Evolutionary conservation across 2,113 vertebrate genomes (phyloP).

Genomic region (Asarcornis scutulata): DNA sequence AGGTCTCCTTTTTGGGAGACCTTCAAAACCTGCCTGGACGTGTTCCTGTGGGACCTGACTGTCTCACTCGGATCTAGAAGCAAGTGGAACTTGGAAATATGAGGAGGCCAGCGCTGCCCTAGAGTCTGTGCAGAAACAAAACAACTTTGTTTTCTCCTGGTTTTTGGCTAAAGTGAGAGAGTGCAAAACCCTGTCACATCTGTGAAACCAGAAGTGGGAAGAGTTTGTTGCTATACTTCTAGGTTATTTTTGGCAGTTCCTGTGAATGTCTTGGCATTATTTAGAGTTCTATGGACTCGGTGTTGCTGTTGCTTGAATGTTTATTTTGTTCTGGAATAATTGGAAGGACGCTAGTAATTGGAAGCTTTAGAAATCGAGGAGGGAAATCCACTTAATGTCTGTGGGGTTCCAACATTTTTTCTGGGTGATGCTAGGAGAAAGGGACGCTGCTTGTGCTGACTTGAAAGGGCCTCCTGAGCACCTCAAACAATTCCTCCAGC

Average conservation of each 20-base stretch:
- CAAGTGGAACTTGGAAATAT: fast-evolving
- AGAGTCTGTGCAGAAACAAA: not conserved
- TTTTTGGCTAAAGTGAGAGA: not conserved
- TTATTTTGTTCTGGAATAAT: not conserved
- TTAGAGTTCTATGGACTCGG: not conserved
- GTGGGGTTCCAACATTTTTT: not conserved
- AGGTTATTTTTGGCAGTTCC: not conserved
- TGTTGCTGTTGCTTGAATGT: not conserved
- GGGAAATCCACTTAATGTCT: not conserved
- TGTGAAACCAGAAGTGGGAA: not conserved
- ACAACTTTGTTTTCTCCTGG: not conserved
- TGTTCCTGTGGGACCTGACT: no score
- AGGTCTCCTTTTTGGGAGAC: no score
- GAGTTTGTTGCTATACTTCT: not conserved
- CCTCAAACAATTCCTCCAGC: not conserved
- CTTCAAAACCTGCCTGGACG: no score
- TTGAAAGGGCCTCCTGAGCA: not conserved
- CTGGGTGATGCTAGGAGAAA: not conserved
- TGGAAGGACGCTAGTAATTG: not conserved
- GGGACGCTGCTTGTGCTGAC: not conserved
- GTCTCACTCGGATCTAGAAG: not conserved
- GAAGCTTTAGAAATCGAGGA: not conserved
- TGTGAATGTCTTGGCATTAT: not conserved
- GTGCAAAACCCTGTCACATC: not conserved
- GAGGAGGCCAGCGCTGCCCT: not conserved